These are phyloP conservation scores for Phortica variegata DNA, from an alignment of 1,140 invertebrate genomes.

Conservation along the genomic window DNA sequence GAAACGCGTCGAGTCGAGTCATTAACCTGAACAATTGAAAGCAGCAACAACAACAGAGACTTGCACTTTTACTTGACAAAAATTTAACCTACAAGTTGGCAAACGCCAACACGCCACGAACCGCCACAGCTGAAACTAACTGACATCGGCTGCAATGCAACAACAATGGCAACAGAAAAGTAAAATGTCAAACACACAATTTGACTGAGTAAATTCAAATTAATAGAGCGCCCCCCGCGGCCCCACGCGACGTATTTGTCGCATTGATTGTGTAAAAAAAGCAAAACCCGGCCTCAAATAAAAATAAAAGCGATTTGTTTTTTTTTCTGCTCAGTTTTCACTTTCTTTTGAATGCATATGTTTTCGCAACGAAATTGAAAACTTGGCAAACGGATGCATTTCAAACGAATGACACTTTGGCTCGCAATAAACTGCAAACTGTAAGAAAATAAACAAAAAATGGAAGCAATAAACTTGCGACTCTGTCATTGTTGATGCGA, in stretches of 20 bases:
- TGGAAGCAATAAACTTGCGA: constrained; percentile 45
- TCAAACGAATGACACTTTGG: constrained; percentile 1
- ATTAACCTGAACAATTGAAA: too few species aligned
- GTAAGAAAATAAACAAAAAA: not conserved
- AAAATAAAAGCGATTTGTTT: constrained; percentile 35
- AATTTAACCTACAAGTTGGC: too few species aligned
- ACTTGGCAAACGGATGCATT: constrained; percentile 51
- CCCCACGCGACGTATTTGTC: too few species aligned
- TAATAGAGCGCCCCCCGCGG: constrained; percentile 7
- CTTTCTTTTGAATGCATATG: constrained; percentile 27
- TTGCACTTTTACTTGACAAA: too few species aligned
- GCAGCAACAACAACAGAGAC: too few species aligned
- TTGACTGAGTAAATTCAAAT: constrained; percentile 36
- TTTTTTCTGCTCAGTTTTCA: constrained; percentile 31
- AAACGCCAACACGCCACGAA: constrained; percentile 19
- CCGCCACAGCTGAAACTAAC: too few species aligned
- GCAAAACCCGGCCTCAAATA: too few species aligned
- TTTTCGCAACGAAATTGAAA: constrained; percentile 44
- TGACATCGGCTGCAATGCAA: too few species aligned
- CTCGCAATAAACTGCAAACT: too few species aligned
- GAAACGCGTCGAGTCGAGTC: not conserved
- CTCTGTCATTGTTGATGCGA: too few species aligned
- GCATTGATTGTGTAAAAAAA: too few species aligned
- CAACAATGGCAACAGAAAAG: constrained; percentile 6
- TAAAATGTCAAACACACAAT: constrained; percentile 49